Evolutionary conservation across 2,797 vertebrate genomes (phyloP).

Genomic region (Onychomys arenicola): DNA sequence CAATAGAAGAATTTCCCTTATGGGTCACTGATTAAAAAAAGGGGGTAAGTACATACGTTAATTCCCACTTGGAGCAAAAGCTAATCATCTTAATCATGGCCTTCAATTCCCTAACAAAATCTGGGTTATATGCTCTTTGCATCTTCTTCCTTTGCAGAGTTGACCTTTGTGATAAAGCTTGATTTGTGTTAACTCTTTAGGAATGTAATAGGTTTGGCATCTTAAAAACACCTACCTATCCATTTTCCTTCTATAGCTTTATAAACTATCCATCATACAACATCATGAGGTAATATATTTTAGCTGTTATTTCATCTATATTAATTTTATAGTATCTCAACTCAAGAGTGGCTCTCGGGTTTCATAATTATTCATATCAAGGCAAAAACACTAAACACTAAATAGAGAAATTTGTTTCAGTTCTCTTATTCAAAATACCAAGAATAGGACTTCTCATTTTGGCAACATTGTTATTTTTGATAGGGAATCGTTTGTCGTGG

Average conservation of each 20-base stretch:
- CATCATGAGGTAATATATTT: constrained; percentile 2
- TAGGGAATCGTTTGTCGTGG: background rate
- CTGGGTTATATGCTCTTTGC: background rate
- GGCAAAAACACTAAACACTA: constrained; percentile 37
- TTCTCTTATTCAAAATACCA: constrained; percentile 49
- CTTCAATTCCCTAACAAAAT: background rate
- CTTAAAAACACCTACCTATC: constrained; percentile 51
- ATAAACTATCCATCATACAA: constrained; percentile 45
- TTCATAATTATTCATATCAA: constrained; percentile 24
- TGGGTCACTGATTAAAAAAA: background rate
- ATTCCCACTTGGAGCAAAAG: background rate
- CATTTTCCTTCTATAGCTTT: constrained; percentile 44
- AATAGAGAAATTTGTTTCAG: constrained; percentile 19
- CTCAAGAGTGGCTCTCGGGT: constrained; percentile 7
- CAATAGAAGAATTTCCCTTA: background rate
- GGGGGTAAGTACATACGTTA: constrained; percentile 31
- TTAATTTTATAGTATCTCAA: constrained; percentile 51
- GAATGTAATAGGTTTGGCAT: constrained; percentile 22
- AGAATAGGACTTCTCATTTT: background rate
- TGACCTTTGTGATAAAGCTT: background rate
- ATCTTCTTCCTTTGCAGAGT: background rate
- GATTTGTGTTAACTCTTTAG: constrained; percentile 15
- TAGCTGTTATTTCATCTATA: background rate
- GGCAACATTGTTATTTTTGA: background rate
- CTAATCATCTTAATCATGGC: background rate